A percentile compares a stretch with the other conserved stretches of the same genome.
These are phyloP conservation scores for Athene noctua DNA, from an alignment of 2,113 vertebrate species.

Conservation along the genomic window DNA sequence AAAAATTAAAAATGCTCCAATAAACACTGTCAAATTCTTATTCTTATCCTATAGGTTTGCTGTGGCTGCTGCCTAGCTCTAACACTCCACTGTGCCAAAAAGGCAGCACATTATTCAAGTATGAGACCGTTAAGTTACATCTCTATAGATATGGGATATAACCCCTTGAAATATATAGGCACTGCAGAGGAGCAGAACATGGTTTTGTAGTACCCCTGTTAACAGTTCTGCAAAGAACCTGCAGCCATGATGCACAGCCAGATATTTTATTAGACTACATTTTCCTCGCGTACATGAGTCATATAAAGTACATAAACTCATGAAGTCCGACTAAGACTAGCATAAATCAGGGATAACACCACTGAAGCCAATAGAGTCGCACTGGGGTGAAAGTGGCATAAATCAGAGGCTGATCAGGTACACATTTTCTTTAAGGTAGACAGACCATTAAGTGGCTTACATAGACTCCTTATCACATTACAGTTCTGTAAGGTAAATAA, in stretches of 20 bases:
- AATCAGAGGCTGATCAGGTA: constrained; percentile 60
- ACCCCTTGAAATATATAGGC: neutral
- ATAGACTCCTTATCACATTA: constrained; percentile 59
- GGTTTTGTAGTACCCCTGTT: neutral
- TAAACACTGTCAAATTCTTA: neutral
- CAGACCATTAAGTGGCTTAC: constrained; percentile 62
- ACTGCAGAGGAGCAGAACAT: constrained; percentile 6
- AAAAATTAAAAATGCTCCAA: neutral
- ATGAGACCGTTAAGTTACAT: neutral
- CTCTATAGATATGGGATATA: neutral
- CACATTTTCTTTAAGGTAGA: constrained; percentile 62
- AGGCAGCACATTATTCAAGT: neutral
- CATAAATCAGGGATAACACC: constrained; percentile 46
- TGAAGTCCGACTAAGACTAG: constrained; percentile 23
- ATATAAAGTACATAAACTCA: constrained; percentile 57
- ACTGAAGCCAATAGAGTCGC: constrained; percentile 14
- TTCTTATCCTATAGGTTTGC: neutral
- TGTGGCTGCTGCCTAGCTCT: neutral
- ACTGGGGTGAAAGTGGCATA: constrained; percentile 38
- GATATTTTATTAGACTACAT: constrained; percentile 51
- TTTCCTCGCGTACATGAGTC: neutral
- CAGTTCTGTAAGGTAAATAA: constrained; percentile 61
- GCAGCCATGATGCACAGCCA: neutral
- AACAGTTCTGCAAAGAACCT: constrained; percentile 14
- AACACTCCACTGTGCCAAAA: neutral